Percentiles rank a stretch among this genome's conserved stretches.
These are phyloP conservation scores for Montipora sp. DNA, from an alignment of 64 coral and sea anemone genomes.

Conservation along the genomic window DNA sequence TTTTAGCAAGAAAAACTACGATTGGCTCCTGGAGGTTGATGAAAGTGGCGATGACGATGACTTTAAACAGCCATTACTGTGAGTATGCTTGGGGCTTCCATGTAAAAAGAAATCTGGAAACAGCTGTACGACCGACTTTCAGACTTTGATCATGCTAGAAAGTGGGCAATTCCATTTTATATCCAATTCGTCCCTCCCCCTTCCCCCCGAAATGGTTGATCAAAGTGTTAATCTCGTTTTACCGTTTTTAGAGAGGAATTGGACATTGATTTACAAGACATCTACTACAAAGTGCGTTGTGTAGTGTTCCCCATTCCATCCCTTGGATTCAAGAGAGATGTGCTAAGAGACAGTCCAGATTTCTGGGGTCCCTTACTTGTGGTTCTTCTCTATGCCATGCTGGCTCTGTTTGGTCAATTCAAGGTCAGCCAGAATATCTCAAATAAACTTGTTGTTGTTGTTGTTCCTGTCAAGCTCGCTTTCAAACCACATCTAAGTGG, in stretches of 20 bases:
- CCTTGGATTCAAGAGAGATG: slow-evolving; percentile 96
- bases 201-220: too few relatives aligned
- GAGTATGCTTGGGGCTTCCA: slow-evolving; percentile 16
- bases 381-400: slow-evolving; percentile 93
- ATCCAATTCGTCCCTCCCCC: too few relatives aligned
- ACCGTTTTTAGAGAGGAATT: slow-evolving; percentile 83
- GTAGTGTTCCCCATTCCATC: slow-evolving; percentile 94
- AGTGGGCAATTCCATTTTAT: too few relatives aligned
- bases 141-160: too few relatives aligned
- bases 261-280: slow-evolving; percentile 94
- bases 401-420: slow-evolving; percentile 98
- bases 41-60: slow-evolving; percentile 90
- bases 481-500: too few relatives aligned
- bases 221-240: background rate
- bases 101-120: background rate
- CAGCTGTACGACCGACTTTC: background rate
- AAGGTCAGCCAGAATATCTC: slow-evolving; percentile 61
- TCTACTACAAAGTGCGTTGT: slow-evolving; percentile 99
- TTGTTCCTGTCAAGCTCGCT: too few relatives aligned
- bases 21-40: slow-evolving; percentile 98
- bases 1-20: slow-evolving; percentile 91
- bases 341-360: slow-evolving; percentile 94
- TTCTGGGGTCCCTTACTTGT: slow-evolving; percentile 98
- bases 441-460: background rate
- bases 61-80: slow-evolving; percentile 96